A percentile compares a stretch with the other conserved stretches of the same genome.
These are phyloP conservation scores for Andrena flavipes DNA, from an alignment of 2,888 invertebrate species.

Conservation along the genomic window DNA sequence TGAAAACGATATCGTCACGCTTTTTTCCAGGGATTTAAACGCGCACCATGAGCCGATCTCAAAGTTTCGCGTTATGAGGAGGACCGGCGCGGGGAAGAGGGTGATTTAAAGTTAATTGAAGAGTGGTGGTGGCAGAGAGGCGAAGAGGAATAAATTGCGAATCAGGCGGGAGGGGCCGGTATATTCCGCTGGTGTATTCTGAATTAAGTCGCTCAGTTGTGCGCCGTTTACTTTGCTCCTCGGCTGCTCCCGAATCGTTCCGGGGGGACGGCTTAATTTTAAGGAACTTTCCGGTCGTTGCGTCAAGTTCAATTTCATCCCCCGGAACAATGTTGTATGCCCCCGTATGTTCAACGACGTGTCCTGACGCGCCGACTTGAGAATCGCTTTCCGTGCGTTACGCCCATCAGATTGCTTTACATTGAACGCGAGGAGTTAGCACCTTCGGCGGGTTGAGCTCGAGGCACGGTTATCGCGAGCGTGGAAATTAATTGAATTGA, in stretches of 20 bases:
- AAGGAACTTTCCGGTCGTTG: slow-evolving; percentile 61
- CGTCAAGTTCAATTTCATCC: slow-evolving; percentile 60
- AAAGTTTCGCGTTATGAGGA: slow-evolving; percentile 62
- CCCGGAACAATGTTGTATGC: slow-evolving; percentile 36
- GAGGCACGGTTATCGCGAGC: not conserved
- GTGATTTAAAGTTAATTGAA: slow-evolving; percentile 77
- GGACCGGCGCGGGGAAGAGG: slow-evolving; percentile 55
- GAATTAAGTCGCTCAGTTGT: slow-evolving; percentile 73
- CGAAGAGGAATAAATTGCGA: slow-evolving; percentile 73
- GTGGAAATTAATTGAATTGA: slow-evolving; percentile 14
- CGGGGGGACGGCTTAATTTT: slow-evolving; percentile 64
- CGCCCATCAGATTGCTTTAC: slow-evolving; percentile 24
- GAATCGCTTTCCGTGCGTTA: slow-evolving; percentile 40
- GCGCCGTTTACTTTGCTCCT: slow-evolving; percentile 70
- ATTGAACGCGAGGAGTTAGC: not conserved
- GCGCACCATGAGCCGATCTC: slow-evolving; percentile 55
- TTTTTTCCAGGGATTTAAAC: slow-evolving; percentile 43
- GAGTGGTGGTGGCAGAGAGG: slow-evolving; percentile 57
- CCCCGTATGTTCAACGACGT: slow-evolving; percentile 26
- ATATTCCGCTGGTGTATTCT: slow-evolving; percentile 62
- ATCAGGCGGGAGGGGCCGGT: slow-evolving; percentile 38
- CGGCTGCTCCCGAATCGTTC: slow-evolving; percentile 64
- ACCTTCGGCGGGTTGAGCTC: not conserved
- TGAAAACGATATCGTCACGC: slow-evolving; percentile 33
- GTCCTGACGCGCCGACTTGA: slow-evolving; percentile 25